Evolutionary conservation across 2,113 vertebrate genomes (phyloP).

Genomic region (Rhinogobius similis): DNA sequence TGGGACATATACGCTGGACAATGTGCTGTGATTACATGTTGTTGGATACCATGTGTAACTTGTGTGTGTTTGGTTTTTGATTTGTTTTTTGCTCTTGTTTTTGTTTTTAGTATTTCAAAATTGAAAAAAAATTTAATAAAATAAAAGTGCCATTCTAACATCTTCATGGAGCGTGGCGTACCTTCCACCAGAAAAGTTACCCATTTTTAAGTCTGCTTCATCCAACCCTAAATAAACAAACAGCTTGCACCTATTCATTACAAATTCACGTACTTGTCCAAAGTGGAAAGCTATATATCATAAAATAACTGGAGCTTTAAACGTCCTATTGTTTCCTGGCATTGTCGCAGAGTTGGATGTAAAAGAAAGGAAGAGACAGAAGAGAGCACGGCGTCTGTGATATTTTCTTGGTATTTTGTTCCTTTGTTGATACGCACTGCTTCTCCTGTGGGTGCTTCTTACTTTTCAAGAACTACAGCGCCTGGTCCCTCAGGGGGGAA

Average conservation of each 20-base stretch:
- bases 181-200: background rate
- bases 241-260: background rate
- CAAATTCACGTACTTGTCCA: background rate
- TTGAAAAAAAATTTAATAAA: too few relatives aligned
- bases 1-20: too few relatives aligned
- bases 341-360: constrained; percentile 31
- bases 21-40: too few relatives aligned
- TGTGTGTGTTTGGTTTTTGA: too few relatives aligned
- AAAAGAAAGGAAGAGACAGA: constrained; percentile 16
- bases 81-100: too few relatives aligned
- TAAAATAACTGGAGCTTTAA: constrained; percentile 21
- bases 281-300: constrained; percentile 15
- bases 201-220: background rate
- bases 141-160: too few relatives aligned
- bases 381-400: constrained; percentile 39
- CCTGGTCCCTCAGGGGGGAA: constrained; percentile 30
- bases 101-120: too few relatives aligned
- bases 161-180: too few relatives aligned
- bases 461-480: constrained; percentile 52
- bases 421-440: constrained; percentile 42
- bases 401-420: constrained; percentile 51
- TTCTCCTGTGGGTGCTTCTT: constrained; percentile 35
- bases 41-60: too few relatives aligned
- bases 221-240: background rate
- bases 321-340: constrained; percentile 32